Conservation (phyloP, 2,888 invertebrate species). For the Oxystoma pomonae region DNA sequence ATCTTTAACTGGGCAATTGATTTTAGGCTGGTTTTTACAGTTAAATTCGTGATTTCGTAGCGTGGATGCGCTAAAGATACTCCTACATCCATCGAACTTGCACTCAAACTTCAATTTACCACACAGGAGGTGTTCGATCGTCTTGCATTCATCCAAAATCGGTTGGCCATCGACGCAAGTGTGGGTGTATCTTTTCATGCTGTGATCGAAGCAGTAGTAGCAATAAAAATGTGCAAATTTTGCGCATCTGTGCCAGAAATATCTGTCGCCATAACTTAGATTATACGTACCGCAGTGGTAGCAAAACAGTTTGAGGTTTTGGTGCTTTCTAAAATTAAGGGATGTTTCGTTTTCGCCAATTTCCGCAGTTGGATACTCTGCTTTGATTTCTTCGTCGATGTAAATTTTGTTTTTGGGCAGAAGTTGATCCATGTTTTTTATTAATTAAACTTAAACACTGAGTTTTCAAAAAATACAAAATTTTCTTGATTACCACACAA, state of each 20-base stretch:
- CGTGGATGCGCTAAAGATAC: slow-evolving; percentile 19
- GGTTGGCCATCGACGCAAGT: slow-evolving; percentile 18
- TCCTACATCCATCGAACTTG: slow-evolving; percentile 15
- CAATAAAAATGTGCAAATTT: slow-evolving; percentile 20
- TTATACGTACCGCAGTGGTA: slow-evolving; percentile 22
- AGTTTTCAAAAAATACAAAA: too few relatives aligned
- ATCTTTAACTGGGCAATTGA: slow-evolving; percentile 15
- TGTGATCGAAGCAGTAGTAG: slow-evolving; percentile 23
- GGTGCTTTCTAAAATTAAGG: slow-evolving; percentile 15
- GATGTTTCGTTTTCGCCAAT: slow-evolving; percentile 2
- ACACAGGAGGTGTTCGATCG: slow-evolving; percentile 18
- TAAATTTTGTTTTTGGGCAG: slow-evolving; percentile 20
- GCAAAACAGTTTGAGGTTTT: slow-evolving; percentile 14
- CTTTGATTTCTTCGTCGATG: slow-evolving; percentile 21
- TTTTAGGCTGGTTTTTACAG: slow-evolving; percentile 16
- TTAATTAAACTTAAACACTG: too few relatives aligned
- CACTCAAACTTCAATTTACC: slow-evolving; percentile 21
- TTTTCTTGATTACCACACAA: too few relatives aligned
- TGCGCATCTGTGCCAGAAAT: slow-evolving; percentile 21
- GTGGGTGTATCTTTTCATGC: slow-evolving; percentile 18
- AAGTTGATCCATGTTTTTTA: slow-evolving; percentile 15
- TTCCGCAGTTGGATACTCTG: slow-evolving; percentile 16
- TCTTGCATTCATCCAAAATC: slow-evolving; percentile 19
- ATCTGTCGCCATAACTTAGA: slow-evolving; percentile 19
- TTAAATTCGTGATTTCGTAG: slow-evolving; percentile 17